Conservation (phyloP, 2,797 vertebrate genomes). For the Steatocranus sp. region DNA sequence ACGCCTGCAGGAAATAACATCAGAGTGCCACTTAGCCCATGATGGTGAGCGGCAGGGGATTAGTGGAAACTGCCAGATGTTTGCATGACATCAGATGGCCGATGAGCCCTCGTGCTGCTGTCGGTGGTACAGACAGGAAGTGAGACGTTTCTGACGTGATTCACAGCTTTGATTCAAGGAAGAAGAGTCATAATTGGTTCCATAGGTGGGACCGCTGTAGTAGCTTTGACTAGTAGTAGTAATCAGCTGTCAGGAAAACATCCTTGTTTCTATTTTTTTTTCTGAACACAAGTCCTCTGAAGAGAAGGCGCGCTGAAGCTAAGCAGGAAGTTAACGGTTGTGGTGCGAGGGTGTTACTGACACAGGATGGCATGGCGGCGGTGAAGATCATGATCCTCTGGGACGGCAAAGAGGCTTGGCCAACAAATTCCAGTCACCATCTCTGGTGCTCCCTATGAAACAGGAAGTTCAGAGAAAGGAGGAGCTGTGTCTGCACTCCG, state of each 20-base stretch:
- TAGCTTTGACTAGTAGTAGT: background rate
- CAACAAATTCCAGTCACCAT: background rate
- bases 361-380: background rate
- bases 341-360: background rate
- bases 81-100: conserved; percentile 13
- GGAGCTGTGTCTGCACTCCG: background rate
- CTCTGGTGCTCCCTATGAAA: background rate
- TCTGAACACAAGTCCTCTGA: background rate
- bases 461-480: background rate
- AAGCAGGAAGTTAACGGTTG: background rate
- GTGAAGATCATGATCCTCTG: background rate
- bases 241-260: background rate
- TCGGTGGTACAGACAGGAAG: background rate
- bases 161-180: background rate
- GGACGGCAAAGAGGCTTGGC: background rate
- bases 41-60: conserved; percentile 31
- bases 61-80: conserved; percentile 62
- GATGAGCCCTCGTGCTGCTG: background rate
- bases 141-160: background rate
- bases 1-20: conserved; percentile 39
- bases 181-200: background rate
- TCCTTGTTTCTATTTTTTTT: background rate
- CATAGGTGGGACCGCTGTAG: background rate
- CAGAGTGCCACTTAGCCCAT: conserved; percentile 60
- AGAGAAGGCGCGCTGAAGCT: background rate